Base-by-base conservation (phyloP, 2,797 vertebrate genomes). In the Lerista edwardsae region DNA sequence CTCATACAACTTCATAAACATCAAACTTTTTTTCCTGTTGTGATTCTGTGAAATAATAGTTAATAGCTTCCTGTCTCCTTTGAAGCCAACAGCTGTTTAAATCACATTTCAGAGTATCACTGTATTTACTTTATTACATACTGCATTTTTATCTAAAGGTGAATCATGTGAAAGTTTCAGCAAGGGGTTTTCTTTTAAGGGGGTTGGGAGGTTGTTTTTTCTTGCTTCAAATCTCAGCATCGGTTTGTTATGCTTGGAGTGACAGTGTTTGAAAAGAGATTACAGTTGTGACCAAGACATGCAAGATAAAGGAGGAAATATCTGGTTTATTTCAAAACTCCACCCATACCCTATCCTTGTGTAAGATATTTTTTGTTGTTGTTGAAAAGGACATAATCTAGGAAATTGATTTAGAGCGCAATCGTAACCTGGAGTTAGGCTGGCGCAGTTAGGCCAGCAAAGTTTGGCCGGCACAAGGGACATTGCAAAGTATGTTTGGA, bases 321-420 rank as follows among this genome's bases (percentile, higher is more conserved):
- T 83, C 91, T 91, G 91, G 90, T 80, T 86, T 64, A 7, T 86
- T 79, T 89, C 92, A 92, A 68, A 81, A 85, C 79, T 88, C 81
- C 81, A 86, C 90, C 6, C 4, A 75, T 86, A 87, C 21, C 12
- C 57, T 0, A n/a, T n/a, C n/a, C n/a, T n/a, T n/a, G n/a, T n/a
- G n/a, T 3, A 64, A 6, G 19, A 41, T n/a, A 21, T 75, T 71
- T 17, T 61, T 59, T 82, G n/a, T n/a, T n/a, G n/a, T n/a, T n/a
- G n/a, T n/a, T n/a, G n/a, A n/a, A 23, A 72, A 89, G 69, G 23
- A 29, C 69, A 82, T 67, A 23, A 85, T 73, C 31, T 55, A 36
- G 47, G 51, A 78, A 61, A 57, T 0, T 0, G n/a, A 80, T n/a
- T n/a, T n/a, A n/a, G n/a, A n/a, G n/a, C n/a, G n/a, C n/a, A n/a